Conservation (phyloP, 2,113 vertebrate genomes). For the Thomomys bottae region DNA sequence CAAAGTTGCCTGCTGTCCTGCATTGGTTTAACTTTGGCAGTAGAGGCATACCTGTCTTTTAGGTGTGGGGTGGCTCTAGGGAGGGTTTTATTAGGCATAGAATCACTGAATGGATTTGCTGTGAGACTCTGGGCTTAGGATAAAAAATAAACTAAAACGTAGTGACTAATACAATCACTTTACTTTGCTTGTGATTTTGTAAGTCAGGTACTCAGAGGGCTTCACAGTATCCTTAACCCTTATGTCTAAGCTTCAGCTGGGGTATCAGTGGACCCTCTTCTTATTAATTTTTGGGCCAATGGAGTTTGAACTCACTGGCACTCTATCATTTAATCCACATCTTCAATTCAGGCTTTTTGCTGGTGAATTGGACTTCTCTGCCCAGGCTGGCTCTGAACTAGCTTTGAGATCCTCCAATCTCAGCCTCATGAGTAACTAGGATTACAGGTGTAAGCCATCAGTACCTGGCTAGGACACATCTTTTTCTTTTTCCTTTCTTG, state of each 20-base stretch:
- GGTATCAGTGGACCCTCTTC: not conserved
- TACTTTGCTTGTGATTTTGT: slow-evolving; percentile 31
- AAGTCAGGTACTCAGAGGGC: not conserved
- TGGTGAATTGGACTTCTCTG: no score
- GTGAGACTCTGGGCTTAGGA: not conserved
- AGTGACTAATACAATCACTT: no score
- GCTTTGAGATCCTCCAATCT: no score
- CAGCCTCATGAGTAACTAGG: no score
- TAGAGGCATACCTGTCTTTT: slow-evolving; percentile 13
- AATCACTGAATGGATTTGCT: not conserved
- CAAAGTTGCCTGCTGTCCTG: slow-evolving; percentile 12
- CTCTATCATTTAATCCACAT: no score
- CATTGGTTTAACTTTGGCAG: slow-evolving; percentile 19
- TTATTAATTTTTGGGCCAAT: no score
- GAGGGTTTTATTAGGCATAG: not conserved
- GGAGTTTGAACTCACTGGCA: no score
- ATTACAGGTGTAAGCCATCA: no score
- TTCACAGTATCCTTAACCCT: not conserved
- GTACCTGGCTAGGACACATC: not conserved
- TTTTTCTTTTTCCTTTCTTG: not conserved
- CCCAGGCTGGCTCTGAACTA: no score
- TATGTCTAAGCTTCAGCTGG: not conserved
- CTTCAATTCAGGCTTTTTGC: no score
- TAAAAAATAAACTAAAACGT: not conserved
- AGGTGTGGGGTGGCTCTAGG: not conserved